Evolutionary conservation across 2,888 invertebrate species (phyloP), one percentile per base, ranked within the genome.

Genomic region (Brachyptera putata): DNA sequence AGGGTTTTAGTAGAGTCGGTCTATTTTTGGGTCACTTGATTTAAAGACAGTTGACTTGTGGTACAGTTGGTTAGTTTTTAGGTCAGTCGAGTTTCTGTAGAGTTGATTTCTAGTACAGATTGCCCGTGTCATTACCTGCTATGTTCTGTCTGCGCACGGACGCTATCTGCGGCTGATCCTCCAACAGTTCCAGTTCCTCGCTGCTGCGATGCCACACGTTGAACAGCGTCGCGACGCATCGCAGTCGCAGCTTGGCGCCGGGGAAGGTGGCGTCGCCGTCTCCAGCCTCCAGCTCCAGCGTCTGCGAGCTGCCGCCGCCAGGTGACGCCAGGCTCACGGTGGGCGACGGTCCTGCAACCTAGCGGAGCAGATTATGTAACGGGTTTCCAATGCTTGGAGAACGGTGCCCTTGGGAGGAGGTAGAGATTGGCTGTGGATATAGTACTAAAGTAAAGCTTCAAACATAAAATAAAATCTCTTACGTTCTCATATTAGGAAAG

Each of bases 221-320:
- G 68, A 82, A 84, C 67, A 84, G 77, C 14, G 80, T 77, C 34
- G 84, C 83, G 70, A 83, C 83, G 71, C 84, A 84, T 61, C 83
- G 80, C 64, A 84, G 73, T 14, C 77, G 69, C 66, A 71, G 65
- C 57, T 64, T 61, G 0, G 69, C 68, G 5, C 67, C 67, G 4
- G 63, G 65, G 56, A 67, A 70, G 43, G 63, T 56, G 3, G 58
- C 39, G 7, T 63, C 60, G 4, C 57, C 62, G 4, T 64, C 64
- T 1, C 43, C 37, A 60, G 83, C 69, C 68, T 83, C 83, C 60
- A 84, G 61, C 14, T 61, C 59, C 48, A 63, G 49, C n/a, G 24
- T 55, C 14, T 60, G 58, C 55, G 60, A 26, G 39, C 21, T 21
- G 18, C 46, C 55, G 25, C 58, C 55, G 14, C 49, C 63, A 13